Evolutionary conservation across 2,797 vertebrate genomes (phyloP).

Genomic region (Pseudochirops corinnae): DNA sequence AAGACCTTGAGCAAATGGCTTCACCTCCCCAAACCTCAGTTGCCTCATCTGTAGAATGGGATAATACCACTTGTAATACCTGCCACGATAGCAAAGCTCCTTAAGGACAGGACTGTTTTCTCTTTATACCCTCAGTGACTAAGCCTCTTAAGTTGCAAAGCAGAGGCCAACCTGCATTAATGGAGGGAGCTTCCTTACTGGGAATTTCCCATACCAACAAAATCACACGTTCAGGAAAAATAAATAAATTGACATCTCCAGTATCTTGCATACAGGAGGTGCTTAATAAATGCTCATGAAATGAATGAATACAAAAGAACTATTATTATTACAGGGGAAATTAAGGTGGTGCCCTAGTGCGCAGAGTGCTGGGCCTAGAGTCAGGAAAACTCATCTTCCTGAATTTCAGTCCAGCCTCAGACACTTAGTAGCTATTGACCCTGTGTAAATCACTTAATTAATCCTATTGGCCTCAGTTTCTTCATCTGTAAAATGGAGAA

Average conservation of each 20-base stretch:
- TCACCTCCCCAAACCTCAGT: background rate
- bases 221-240: background rate
- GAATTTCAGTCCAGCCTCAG: background rate
- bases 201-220: background rate
- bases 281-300: background rate
- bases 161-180: background rate
- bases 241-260: background rate
- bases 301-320: background rate
- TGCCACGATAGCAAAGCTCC: background rate
- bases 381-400: background rate
- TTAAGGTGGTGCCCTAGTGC: background rate
- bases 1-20: background rate
- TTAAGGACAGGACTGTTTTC: background rate
- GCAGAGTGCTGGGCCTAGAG: background rate
- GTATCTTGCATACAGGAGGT: background rate
- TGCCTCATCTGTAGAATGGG: background rate
- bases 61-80: background rate
- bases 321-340: background rate
- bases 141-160: background rate
- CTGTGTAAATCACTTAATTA: background rate
- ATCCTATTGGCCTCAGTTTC: background rate
- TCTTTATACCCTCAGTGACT: background rate
- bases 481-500: background rate
- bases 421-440: background rate
- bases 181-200: background rate